Conservation (phyloP, 2,797 vertebrate genomes). For the Acipenser oxyrinchus region DNA sequence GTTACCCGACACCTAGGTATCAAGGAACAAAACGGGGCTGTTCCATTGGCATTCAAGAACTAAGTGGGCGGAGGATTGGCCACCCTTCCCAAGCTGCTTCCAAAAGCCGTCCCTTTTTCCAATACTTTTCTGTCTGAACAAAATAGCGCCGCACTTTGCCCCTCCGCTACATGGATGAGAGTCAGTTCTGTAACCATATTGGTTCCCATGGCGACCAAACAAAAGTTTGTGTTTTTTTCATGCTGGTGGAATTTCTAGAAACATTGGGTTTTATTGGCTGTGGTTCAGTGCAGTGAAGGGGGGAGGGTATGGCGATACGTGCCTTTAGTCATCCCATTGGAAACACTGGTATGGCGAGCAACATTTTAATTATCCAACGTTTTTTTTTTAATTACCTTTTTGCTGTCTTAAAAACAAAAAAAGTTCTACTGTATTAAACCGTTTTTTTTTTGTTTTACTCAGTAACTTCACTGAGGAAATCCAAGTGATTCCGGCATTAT, state of each 20-base stretch:
- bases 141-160: constrained; percentile 3
- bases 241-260: constrained; percentile 10
- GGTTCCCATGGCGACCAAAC: constrained; percentile 14
- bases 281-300: neutral
- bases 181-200: constrained; percentile 7
- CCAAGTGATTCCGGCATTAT: too few species aligned
- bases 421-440: too few species aligned
- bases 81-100: neutral
- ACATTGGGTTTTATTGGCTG: constrained; percentile 3
- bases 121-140: neutral
- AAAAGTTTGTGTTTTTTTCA: constrained; percentile 5
- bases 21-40: too few species aligned
- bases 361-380: neutral
- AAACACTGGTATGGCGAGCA: too few species aligned
- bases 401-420: too few species aligned
- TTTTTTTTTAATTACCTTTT: too few species aligned
- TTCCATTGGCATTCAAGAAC: neutral
- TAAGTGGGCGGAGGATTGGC: neutral
- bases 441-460: too few species aligned
- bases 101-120: constrained; percentile 1
- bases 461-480: too few species aligned
- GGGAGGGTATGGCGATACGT: neutral
- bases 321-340: too few species aligned
- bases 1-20: constrained; percentile 15
- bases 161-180: neutral